phyloP scores from a whole-genome alignment of 2,888 invertebrate genomes.

The Spodoptera exigua region DNA sequence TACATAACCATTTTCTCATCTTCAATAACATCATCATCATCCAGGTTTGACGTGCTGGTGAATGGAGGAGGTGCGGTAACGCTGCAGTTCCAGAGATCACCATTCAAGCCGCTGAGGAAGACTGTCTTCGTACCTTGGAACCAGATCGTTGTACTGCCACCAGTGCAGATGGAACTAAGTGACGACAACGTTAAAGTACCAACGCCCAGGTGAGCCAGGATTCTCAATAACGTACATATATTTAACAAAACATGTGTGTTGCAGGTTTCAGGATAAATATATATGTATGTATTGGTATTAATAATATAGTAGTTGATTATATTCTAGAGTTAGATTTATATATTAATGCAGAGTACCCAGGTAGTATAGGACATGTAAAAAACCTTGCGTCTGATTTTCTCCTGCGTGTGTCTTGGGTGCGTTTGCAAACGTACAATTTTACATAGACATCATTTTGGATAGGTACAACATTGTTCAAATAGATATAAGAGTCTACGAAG shows the following conservation, averaged over 20 bases:
- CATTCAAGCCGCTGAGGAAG: slow-evolving; percentile 96
- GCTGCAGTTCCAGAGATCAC: slow-evolving; percentile 98
- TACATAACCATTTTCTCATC: neutral
- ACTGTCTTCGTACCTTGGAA: slow-evolving; percentile 99
- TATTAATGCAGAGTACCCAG: too few species aligned
- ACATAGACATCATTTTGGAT: too few species aligned
- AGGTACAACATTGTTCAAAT: too few species aligned
- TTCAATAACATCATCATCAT: slow-evolving; percentile 43
- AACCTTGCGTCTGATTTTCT: too few species aligned
- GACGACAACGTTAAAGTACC: slow-evolving; percentile 91
- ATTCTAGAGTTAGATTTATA: too few species aligned
- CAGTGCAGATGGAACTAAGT: slow-evolving; percentile 95
- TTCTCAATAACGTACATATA: neutral
- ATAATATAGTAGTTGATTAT: slow-evolving; percentile 18
- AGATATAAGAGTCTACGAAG: too few species aligned
- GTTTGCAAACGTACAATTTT: too few species aligned
- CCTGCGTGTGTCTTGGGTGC: too few species aligned
- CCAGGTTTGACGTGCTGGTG: slow-evolving; percentile 99
- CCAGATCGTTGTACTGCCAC: slow-evolving; percentile 97
- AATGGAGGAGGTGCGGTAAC: slow-evolving; percentile 99
- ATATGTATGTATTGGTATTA: slow-evolving; percentile 10
- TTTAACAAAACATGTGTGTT: neutral
- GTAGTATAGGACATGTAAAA: too few species aligned
- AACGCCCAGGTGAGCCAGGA: slow-evolving; percentile 79
- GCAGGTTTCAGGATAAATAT: slow-evolving; percentile 28